phyloP scores from a whole-genome alignment of 2,888 invertebrate species.

The Galerucella calmariensis region DNA sequence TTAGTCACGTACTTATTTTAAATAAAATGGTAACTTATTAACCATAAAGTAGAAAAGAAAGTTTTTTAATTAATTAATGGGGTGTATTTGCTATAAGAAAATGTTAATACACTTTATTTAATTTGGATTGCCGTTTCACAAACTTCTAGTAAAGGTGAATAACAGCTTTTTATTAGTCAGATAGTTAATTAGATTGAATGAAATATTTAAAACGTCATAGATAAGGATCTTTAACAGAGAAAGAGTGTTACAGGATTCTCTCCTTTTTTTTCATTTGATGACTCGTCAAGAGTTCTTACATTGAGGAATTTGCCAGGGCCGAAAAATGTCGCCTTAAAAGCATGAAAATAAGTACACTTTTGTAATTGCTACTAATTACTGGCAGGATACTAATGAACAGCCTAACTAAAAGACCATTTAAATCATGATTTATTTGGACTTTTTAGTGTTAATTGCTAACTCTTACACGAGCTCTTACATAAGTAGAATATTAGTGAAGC shows the following conservation, averaged over 20 bases:
- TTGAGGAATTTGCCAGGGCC: neutral
- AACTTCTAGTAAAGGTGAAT: neutral
- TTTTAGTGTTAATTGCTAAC: no score
- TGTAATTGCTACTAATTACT: no score
- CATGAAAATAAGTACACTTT: no score
- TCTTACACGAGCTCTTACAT: no score
- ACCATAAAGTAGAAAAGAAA: constrained; percentile 11
- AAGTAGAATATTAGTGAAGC: no score
- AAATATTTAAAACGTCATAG: neutral
- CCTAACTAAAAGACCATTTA: no score
- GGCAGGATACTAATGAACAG: no score
- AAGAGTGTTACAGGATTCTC: neutral
- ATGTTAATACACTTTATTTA: neutral
- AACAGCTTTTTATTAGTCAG: neutral
- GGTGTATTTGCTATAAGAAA: constrained; percentile 1
- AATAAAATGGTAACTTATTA: constrained; percentile 1
- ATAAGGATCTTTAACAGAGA: neutral
- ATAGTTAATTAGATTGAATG: neutral
- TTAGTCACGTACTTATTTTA: constrained; percentile 13
- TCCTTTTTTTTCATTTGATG: neutral
- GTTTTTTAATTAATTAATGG: constrained; percentile 1
- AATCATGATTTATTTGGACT: no score
- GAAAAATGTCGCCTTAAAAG: no score
- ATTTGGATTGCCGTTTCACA: neutral
- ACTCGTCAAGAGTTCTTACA: neutral